These are phyloP conservation scores for Darevskia nairensis DNA, from an alignment of 2,797 vertebrate species.

Conservation along the genomic window DNA sequence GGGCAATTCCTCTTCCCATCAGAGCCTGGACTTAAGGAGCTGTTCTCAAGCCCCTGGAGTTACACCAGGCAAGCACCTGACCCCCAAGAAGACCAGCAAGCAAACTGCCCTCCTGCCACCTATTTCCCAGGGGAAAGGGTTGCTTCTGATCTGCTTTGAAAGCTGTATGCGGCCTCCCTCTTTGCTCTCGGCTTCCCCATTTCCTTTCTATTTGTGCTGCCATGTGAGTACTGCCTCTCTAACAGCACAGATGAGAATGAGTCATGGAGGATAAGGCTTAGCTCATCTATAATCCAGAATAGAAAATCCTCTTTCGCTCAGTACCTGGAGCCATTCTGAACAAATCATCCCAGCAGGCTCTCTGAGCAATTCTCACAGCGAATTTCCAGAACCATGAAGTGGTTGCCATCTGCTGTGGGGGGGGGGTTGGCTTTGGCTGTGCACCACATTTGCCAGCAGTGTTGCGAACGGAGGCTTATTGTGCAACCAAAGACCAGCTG, in stretches of 20 bases:
- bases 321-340: conserved; percentile 61
- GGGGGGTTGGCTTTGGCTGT: conserved; percentile 21
- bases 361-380: conserved; percentile 61
- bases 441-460: conserved; percentile 24
- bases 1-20: background rate
- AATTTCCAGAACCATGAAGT: conserved; percentile 54
- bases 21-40: background rate
- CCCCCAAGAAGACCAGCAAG: too few relatives aligned
- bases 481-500: conserved; percentile 17
- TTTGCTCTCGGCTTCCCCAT: too few relatives aligned
- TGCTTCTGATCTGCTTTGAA: background rate
- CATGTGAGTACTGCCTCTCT: conserved; percentile 47
- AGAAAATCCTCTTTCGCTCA: conserved; percentile 70
- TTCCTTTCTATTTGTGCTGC: conserved; percentile 50
- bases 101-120: background rate
- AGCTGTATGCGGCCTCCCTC: background rate
- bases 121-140: background rate
- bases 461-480: conserved; percentile 1
- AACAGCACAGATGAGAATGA: conserved; percentile 56
- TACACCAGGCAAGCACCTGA: background rate
- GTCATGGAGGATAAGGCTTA: conserved; percentile 58
- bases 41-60: too few relatives aligned
- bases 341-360: conserved; percentile 56
- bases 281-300: conserved; percentile 68
- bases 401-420: conserved; percentile 58